Evolutionary conservation across 2,797 vertebrate species (phyloP).

Genomic region (Linurgus olivaceus): DNA sequence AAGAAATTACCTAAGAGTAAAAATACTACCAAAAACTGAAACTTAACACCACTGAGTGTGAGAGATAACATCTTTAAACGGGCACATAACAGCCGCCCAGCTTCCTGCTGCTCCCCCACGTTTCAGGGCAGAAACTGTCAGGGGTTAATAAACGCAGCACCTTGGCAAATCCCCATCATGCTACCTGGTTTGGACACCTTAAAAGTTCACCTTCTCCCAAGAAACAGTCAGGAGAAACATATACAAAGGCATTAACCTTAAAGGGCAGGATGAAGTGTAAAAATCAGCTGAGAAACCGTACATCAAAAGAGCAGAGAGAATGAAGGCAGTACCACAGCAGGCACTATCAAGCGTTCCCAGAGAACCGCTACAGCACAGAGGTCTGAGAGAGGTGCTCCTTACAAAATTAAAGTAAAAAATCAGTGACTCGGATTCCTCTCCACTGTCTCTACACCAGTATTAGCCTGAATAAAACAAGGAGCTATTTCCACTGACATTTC

Average conservation of each 20-base stretch:
- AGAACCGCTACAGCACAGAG: not conserved
- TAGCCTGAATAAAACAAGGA: not conserved
- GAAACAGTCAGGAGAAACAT: not conserved
- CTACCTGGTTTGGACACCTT: not conserved
- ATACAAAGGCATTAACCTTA: not conserved
- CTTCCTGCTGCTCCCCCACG: not conserved
- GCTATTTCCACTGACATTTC: not conserved
- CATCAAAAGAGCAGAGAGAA: fast-evolving
- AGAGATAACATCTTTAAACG: constrained; percentile 7
- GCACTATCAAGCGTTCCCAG: fast-evolving
- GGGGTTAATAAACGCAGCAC: not conserved
- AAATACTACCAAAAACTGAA: constrained; percentile 61
- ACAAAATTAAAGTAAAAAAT: not conserved
- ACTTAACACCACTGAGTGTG: not conserved
- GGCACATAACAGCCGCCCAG: not conserved
- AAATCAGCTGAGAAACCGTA: not conserved
- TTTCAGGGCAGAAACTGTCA: not conserved
- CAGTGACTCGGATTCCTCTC: not conserved
- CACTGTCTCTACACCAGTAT: not conserved
- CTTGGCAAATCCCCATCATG: not conserved
- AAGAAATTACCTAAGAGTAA: not conserved
- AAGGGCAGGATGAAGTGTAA: not conserved
- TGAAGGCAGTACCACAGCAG: not conserved
- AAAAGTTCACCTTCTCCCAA: not conserved
- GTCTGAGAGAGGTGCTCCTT: not conserved